These are phyloP conservation scores for Catajapyx aquilonaris DNA, from an alignment of 1,140 invertebrate genomes.

Conservation along the genomic window DNA sequence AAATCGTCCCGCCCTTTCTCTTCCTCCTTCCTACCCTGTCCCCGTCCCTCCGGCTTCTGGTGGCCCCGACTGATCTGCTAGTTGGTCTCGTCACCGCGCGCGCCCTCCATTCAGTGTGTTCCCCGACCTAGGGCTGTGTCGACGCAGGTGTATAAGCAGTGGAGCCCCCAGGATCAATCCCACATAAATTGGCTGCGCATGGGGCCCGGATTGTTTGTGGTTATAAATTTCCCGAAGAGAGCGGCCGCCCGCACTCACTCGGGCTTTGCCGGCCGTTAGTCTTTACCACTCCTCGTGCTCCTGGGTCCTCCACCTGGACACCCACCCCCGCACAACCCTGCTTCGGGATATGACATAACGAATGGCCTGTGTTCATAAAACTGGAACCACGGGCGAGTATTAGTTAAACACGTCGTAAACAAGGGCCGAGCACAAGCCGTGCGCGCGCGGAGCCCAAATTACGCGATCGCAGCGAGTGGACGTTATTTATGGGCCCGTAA, in stretches of 20 bases:
- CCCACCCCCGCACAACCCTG: background rate
- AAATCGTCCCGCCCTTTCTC: too few relatives aligned
- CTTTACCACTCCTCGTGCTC: too few relatives aligned
- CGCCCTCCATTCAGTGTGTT: background rate
- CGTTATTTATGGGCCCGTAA: background rate
- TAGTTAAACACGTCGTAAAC: slow-evolving; percentile 1
- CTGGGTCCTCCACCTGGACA: background rate
- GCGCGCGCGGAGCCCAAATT: background rate
- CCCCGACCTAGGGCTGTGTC: background rate
- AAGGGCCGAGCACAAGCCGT: background rate
- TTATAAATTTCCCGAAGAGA: background rate
- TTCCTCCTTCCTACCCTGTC: too few relatives aligned
- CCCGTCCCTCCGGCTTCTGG: too few relatives aligned
- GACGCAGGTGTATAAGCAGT: background rate
- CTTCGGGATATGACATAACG: background rate
- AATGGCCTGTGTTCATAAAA: background rate
- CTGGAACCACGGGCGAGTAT: background rate
- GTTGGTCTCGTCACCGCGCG: too few relatives aligned
- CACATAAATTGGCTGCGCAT: slow-evolving; percentile 1
- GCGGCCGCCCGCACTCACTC: background rate
- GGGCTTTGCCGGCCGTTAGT: background rate
- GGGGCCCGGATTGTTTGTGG: background rate
- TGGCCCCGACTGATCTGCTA: too few relatives aligned
- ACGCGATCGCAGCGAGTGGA: background rate
- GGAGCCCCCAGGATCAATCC: background rate